Conservation (phyloP, 1,140 invertebrate genomes). For the Ladona fulva region DNA sequence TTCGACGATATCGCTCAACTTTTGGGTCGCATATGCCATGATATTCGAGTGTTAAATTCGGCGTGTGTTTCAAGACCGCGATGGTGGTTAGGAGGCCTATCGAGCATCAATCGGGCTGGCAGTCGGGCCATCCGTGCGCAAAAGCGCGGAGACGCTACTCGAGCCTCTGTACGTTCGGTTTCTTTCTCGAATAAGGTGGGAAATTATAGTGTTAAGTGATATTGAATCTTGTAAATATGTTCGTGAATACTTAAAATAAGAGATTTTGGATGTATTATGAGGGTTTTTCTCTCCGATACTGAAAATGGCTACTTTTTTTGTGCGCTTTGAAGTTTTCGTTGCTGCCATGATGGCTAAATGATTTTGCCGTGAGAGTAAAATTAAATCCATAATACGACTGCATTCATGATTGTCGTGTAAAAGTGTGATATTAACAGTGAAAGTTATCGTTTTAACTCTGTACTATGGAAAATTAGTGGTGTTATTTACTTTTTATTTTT, state of each 20-base stretch:
- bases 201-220: slow-evolving; percentile 12
- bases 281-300: slow-evolving; percentile 17
- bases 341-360: slow-evolving; percentile 29
- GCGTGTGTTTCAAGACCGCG: slow-evolving; percentile 12
- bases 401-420: not conserved
- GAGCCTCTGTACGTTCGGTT: slow-evolving; percentile 17
- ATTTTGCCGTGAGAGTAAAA: slow-evolving; percentile 14
- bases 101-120: slow-evolving; percentile 23
- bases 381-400: not conserved
- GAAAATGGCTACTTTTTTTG: slow-evolving; percentile 25
- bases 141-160: slow-evolving; percentile 23
- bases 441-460: not conserved
- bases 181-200: slow-evolving; percentile 21
- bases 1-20: not conserved
- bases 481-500: not conserved
- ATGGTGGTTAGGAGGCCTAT: slow-evolving; percentile 32
- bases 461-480: not conserved
- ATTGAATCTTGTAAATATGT: slow-evolving; percentile 12
- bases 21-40: slow-evolving; percentile 7
- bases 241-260: not conserved
- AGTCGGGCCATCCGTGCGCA: slow-evolving; percentile 27
- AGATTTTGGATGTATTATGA: slow-evolving; percentile 14
- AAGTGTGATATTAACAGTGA: not conserved
- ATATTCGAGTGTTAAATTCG: slow-evolving; percentile 10
- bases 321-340: slow-evolving; percentile 25